phyloP scores from a whole-genome alignment of 2,888 invertebrate species.

The Drosophila anceps region DNA sequence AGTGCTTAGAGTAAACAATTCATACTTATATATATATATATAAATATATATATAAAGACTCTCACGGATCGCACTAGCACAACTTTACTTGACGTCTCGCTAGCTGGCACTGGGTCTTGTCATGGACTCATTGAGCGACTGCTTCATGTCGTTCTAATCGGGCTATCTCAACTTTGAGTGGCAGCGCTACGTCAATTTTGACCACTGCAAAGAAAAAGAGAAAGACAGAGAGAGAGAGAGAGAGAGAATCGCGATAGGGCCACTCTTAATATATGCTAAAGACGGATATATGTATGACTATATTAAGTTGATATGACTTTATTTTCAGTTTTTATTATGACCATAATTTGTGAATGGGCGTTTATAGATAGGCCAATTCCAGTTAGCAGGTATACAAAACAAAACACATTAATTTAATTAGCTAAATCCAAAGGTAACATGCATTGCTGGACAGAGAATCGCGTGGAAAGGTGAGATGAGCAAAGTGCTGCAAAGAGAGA shows the following conservation, averaged over 20 bases:
- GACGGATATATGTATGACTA: neutral
- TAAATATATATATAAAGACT: neutral
- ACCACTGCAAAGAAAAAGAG: neutral
- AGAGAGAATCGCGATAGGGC: neutral
- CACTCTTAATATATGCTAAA: neutral
- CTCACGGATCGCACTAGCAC: slow-evolving; percentile 7
- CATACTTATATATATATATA: neutral
- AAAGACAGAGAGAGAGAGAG: neutral
- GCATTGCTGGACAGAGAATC: too few species aligned
- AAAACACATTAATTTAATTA: neutral
- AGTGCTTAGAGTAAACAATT: neutral
- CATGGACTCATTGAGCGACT: slow-evolving; percentile 6
- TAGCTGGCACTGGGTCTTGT: slow-evolving; percentile 14
- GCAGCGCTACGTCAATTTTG: slow-evolving; percentile 8
- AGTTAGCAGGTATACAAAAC: neutral
- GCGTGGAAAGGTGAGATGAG: neutral
- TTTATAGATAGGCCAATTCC: neutral
- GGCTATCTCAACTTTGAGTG: slow-evolving; percentile 21
- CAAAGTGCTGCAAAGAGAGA: neutral
- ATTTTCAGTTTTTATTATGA: slow-evolving; percentile 7
- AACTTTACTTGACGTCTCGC: slow-evolving; percentile 23
- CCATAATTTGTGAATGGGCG: slow-evolving; percentile 9
- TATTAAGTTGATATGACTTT: slow-evolving; percentile 4
- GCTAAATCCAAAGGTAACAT: too few species aligned
- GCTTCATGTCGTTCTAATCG: slow-evolving; percentile 9